Base-by-base conservation (phyloP, 2,888 invertebrate species). In the Ctenicera cuprea region DNA sequence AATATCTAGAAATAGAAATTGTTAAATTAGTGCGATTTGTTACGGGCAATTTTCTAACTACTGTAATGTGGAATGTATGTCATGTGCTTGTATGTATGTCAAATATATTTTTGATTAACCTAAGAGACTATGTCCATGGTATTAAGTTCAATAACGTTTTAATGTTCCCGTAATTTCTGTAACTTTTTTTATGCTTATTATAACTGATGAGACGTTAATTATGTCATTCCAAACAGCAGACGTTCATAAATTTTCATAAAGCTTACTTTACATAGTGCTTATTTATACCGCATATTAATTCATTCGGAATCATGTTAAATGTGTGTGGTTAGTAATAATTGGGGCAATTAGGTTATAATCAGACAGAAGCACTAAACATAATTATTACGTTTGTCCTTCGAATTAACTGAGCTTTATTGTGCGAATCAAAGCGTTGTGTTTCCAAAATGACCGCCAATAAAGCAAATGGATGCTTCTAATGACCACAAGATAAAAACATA, bases 391-490 rank as follows among this genome's bases (percentile, higher is more conserved):
- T 64, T 41, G 59, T 71, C 54, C 65, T 71, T 48, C 59, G 41
- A 50, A 71, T 71, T 65, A 64, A 65, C 70, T 22, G 65, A 26
- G 54, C 37, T 71, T 71, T 71, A 71, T 71, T 65, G 71, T 59
- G 59, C 65, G 59, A 71, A 71, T 71, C 71, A 65, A 65, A 59
- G 50, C 68, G 65, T 65, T 59, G 45, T 30, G 45, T 65, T 71
- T 59, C 48, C 45, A 26, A 57, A 65, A 65, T 59, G 71, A 64
- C 64, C 65, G 38, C 71, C 65, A 71, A 71, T 71, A 65, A 71
- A 71, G 48, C 59, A 65, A 73, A 68, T 73, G 43, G 68, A 68
- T 68, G 59, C 43, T 57, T 65, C 72, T 73, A 73, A 73, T 73
- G 73, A 73, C 61, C 73, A 57, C 50, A 22, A 57, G 59, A 73